Percentiles rank a stretch among this genome's conserved stretches.
Evolutionary conservation across 1,140 invertebrate genomes (phyloP).

Genomic region (Fopius arisanus): DNA sequence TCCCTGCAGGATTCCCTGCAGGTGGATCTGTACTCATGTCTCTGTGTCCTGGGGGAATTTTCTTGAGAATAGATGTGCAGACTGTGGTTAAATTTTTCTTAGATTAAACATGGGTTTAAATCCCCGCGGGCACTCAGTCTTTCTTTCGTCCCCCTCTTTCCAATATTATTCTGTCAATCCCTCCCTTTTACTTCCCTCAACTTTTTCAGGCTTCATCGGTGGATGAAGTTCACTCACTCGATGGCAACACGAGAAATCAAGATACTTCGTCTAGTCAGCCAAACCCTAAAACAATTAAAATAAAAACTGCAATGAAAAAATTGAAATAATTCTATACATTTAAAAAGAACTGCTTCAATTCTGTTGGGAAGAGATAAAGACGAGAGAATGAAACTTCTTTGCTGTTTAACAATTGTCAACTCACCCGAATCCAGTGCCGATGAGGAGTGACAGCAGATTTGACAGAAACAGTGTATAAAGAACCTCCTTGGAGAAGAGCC

Average conservation of each 20-base stretch:
- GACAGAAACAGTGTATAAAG: constrained; percentile 89
- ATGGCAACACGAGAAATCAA: constrained; percentile 71
- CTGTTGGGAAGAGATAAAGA: no score
- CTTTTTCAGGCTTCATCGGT: not conserved
- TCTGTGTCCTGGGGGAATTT: not conserved
- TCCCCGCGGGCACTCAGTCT: constrained; percentile 54
- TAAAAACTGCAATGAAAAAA: constrained; percentile 31
- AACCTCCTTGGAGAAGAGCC: constrained; percentile 88
- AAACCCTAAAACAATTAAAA: constrained; percentile 65
- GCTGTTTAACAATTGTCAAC: no score
- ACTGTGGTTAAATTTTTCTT: constrained; percentile 25
- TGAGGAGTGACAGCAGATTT: constrained; percentile 86
- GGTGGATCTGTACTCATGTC: not conserved
- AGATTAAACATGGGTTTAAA: constrained; percentile 36
- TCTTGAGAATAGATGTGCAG: not conserved
- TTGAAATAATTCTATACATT: no score
- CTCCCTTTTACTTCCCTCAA: constrained; percentile 11
- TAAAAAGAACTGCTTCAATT: no score
- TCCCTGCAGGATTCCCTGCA: not conserved
- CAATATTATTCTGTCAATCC: constrained; percentile 5
- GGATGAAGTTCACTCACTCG: constrained; percentile 56
- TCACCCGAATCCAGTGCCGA: constrained; percentile 91
- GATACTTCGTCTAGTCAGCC: constrained; percentile 74
- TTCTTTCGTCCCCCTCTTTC: constrained; percentile 42
- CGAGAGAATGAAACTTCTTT: no score